Evolutionary conservation across 2,113 vertebrate species (phyloP), one percentile per base, ranked within the genome.

Genomic region (Rynchops niger): DNA sequence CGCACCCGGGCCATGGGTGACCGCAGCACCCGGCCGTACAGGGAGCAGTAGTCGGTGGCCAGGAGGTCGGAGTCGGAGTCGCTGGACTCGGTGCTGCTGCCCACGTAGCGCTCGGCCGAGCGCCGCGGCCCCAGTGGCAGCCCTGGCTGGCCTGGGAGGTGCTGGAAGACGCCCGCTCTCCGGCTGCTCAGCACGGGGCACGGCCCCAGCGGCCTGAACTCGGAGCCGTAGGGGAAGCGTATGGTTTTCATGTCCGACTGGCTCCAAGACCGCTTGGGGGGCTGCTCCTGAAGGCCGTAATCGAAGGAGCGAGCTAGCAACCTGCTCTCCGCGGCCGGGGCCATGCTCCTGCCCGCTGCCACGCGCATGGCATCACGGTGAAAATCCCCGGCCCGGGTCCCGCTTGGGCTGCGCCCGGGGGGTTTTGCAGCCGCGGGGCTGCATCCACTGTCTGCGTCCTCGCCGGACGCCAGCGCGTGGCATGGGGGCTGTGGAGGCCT

Each of bases 171-270:
- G 1, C 95, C 91, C 29, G 97, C 56, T 95, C 80, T 98, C 15
- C 98, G 95, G 26, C 98, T 98, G 43, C 98, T 99, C 69, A 99
- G 95, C 4, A 99, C 97, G 0, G 99, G 99, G 92, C 98, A 99
- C 5, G 99, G 99, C 29, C 99, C 99, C 27, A 99, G 97, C 6
- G 99, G 99, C 36, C 98, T 98, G 92, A 99, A 99, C 96, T 99
- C 99, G 0, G 99, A 99, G 71, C 99, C 97, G 2, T 97, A 98
- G 84, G 98, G 98, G 91, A 98, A 98, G n/a, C 96, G 93, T 30
- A 99, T 97, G 52, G 98, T 98, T 93, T 99, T 99, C 97, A 99
- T 98, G 61, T 99, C 99, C 1, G 82, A 99, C 95, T 99, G 99
- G 97, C 99, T 99, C 82, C 98, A 98, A 4, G 98, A 98, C 1